phyloP scores from a whole-genome alignment of 2,888 invertebrate species.

The Epistrophella euchroma region DNA sequence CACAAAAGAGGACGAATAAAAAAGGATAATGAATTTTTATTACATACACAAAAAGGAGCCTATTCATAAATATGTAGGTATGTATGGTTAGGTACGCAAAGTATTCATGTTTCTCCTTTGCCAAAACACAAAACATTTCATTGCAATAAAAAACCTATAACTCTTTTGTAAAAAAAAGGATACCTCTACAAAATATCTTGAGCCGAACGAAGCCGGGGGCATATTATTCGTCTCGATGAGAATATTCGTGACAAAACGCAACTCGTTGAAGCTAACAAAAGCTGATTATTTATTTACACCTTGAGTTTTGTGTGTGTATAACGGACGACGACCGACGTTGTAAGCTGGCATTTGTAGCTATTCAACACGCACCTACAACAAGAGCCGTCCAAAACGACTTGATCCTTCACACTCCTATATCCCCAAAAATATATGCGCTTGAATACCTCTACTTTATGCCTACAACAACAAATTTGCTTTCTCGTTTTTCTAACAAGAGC shows the following conservation, averaged over 20 bases:
- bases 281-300: conserved; percentile 75
- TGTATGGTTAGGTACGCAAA: neutral
- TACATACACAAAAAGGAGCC: conserved; percentile 49
- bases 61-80: conserved; percentile 30
- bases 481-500: neutral
- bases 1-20: conserved; percentile 58
- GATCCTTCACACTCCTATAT: conserved; percentile 50
- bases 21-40: conserved; percentile 75
- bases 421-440: neutral
- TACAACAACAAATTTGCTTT: conserved; percentile 17
- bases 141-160: conserved; percentile 32
- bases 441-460: neutral
- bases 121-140: conserved; percentile 14
- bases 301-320: conserved; percentile 42
- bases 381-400: conserved; percentile 44
- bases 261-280: conserved; percentile 75
- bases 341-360: conserved; percentile 71
- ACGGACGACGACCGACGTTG: conserved; percentile 56
- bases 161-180: conserved; percentile 46
- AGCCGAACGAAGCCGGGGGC: neutral
- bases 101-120: conserved; percentile 22
- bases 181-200: conserved; percentile 10
- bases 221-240: neutral
- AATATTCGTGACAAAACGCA: conserved; percentile 69
- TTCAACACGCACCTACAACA: conserved; percentile 66